Evolutionary conservation across 1,140 invertebrate species (phyloP).

Genomic region (Drosophila sucinea): DNA sequence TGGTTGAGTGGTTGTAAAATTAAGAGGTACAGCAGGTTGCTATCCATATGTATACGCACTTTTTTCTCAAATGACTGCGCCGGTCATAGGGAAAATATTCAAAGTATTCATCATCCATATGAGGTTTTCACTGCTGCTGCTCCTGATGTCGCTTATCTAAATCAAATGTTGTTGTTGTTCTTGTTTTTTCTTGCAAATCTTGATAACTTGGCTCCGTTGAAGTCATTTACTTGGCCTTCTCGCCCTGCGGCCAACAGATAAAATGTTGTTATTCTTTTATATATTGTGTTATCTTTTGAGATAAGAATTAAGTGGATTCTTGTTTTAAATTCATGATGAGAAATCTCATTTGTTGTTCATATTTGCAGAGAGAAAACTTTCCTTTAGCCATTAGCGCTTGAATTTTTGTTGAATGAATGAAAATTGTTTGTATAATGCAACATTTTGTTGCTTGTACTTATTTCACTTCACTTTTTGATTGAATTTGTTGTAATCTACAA

Average conservation of each 20-base stretch:
- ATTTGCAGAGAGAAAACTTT: background rate
- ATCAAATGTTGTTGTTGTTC: background rate
- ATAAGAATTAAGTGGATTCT: slow-evolving; percentile 49
- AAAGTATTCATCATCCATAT: slow-evolving; percentile 77
- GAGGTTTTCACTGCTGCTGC: background rate
- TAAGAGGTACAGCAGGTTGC: background rate
- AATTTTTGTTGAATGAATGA: background rate
- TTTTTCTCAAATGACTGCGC: slow-evolving; percentile 76
- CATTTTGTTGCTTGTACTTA: slow-evolving; percentile 11
- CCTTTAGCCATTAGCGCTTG: background rate
- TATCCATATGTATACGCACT: slow-evolving; percentile 59
- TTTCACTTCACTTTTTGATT: slow-evolving; percentile 29
- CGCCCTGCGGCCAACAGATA: slow-evolving; percentile 20
- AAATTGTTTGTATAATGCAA: background rate
- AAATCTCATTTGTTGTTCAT: too few relatives aligned
- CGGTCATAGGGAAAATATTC: slow-evolving; percentile 77
- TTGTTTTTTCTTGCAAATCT: background rate
- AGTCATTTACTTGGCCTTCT: slow-evolving; percentile 57
- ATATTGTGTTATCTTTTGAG: slow-evolving; percentile 20
- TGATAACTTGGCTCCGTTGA: slow-evolving; percentile 32
- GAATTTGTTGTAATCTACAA: slow-evolving; percentile 17
- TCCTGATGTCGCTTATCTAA: background rate
- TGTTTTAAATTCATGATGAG: background rate
- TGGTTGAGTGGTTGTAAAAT: background rate
- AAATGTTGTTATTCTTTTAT: slow-evolving; percentile 31